These are phyloP conservation scores for Recurvirostra avosetta DNA, from an alignment of 2,113 vertebrate species.

Conservation along the genomic window DNA sequence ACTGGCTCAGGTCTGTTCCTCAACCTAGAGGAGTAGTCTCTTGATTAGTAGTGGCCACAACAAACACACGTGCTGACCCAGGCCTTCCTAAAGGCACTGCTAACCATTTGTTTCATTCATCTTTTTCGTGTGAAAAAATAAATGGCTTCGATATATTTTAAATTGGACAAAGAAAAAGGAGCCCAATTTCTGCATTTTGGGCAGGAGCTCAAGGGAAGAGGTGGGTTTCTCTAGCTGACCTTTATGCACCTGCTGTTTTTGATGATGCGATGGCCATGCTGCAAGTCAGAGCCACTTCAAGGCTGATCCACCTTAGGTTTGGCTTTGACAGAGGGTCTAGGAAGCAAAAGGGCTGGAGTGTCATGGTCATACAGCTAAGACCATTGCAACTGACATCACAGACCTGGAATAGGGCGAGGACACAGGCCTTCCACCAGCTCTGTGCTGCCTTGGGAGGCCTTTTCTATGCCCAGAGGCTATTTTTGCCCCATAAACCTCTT, in stretches of 20 bases:
- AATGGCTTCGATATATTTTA: background rate
- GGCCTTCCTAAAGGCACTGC: background rate
- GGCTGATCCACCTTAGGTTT: background rate
- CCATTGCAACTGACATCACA: background rate
- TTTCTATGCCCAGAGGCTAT: background rate
- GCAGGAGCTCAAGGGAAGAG: background rate
- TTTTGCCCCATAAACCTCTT: background rate
- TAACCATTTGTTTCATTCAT: background rate
- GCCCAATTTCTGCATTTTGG: background rate
- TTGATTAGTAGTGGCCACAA: background rate
- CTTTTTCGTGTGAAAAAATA: background rate
- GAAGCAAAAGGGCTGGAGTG: background rate
- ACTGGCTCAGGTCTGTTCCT: background rate
- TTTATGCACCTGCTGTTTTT: background rate
- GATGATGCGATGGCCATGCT: rapidly evolving
- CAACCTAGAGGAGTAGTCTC: too few relatives aligned
- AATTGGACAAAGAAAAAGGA: background rate
- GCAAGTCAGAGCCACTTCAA: background rate
- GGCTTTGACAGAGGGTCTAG: background rate
- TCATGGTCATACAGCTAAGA: background rate
- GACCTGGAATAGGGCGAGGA: background rate
- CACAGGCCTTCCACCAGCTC: background rate
- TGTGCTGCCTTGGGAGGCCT: background rate
- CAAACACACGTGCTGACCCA: background rate
- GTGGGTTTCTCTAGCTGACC: background rate